These are phyloP conservation scores for Epistrophella euchroma DNA, from an alignment of 2,888 invertebrate species.

Conservation along the genomic window DNA sequence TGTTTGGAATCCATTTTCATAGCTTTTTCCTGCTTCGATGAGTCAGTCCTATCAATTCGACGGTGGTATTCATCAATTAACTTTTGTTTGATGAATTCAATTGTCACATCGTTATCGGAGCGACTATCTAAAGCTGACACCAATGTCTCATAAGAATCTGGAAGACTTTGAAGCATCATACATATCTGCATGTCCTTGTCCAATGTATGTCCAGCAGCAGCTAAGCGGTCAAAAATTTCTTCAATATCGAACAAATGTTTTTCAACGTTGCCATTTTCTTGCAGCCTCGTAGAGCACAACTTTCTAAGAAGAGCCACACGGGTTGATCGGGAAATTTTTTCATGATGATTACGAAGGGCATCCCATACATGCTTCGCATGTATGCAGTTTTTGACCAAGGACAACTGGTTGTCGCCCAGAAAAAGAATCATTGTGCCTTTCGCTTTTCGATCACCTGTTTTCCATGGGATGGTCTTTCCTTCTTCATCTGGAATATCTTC, in stretches of 20 bases:
- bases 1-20: constrained; percentile 1
- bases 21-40: constrained; percentile 2
- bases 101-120: background rate
- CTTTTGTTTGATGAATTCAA: constrained; percentile 19
- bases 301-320: no score
- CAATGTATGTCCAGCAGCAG: constrained; percentile 22
- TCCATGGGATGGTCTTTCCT: no score
- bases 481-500: no score
- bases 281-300: no score
- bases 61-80: constrained; percentile 22
- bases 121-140: constrained; percentile 18
- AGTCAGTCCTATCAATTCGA: background rate
- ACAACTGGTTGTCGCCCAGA: no score
- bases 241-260: background rate
- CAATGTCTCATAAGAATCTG: constrained; percentile 18
- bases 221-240: constrained; percentile 12
- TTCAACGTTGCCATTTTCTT: no score
- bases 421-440: no score
- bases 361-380: no score
- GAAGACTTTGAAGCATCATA: constrained; percentile 19
- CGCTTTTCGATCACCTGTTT: no score
- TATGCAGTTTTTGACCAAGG: no score
- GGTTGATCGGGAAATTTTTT: no score
- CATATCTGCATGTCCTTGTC: constrained; percentile 17
- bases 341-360: no score